Conservation (phyloP, 1,140 invertebrate species). For the Potamilus streckersoni region DNA sequence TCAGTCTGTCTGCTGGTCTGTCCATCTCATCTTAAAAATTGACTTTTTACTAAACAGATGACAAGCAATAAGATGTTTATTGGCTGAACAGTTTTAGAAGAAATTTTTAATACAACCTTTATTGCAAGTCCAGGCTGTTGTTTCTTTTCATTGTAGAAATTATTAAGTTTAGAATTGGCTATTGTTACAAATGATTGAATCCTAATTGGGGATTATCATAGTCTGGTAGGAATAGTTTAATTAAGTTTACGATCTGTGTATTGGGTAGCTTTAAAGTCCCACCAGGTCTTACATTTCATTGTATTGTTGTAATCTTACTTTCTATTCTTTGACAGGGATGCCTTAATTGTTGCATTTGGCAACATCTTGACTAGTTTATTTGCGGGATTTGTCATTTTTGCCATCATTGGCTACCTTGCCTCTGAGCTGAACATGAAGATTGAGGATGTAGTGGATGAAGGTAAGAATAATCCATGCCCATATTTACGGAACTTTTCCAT, state of each 20-base stretch:
- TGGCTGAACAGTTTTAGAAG: too few species aligned
- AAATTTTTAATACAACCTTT: too few species aligned
- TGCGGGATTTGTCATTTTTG: slow-evolving; percentile 68
- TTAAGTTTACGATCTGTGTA: not conserved
- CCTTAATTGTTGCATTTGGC: slow-evolving; percentile 89
- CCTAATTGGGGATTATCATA: not conserved
- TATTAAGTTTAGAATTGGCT: too few species aligned
- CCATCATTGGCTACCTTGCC: slow-evolving; percentile 65
- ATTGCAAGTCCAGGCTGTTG: too few species aligned
- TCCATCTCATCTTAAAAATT: not conserved
- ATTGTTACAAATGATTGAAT: not conserved
- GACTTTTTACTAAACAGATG: not conserved
- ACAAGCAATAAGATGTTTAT: not conserved
- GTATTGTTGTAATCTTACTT: not conserved
- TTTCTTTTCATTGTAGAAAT: too few species aligned
- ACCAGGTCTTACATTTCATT: not conserved
- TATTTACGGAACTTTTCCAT: too few species aligned
- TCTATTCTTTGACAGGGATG: slow-evolving; percentile 79
- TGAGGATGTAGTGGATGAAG: slow-evolving; percentile 87
- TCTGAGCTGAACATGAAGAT: slow-evolving; percentile 85
- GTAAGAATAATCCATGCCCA: slow-evolving; percentile 67
- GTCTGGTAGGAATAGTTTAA: not conserved
- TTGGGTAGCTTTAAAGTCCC: not conserved
- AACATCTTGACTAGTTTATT: slow-evolving; percentile 69
- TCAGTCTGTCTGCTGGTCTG: not conserved